A percentile compares a stretch with the other conserved stretches of the same genome.
Evolutionary conservation across 2,888 invertebrate species (phyloP).

Genomic region (Pharmacophagus antenor): DNA sequence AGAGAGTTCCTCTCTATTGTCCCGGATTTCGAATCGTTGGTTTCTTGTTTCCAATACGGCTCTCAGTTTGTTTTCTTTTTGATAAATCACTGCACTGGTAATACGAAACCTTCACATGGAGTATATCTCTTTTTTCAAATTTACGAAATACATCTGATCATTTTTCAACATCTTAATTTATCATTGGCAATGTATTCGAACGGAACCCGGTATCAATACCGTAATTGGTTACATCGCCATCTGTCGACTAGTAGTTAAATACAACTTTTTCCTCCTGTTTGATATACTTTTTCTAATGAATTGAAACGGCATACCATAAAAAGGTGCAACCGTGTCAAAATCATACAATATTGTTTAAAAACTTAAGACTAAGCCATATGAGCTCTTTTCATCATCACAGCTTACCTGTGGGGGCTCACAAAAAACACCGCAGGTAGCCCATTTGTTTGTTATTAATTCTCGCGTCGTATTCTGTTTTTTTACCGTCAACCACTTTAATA

Average conservation of each 20-base stretch:
- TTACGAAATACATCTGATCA: conserved; percentile 34
- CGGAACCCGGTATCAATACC: conserved; percentile 13
- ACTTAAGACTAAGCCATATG: conserved; percentile 73
- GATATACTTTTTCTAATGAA: conserved; percentile 63
- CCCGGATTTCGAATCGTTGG: conserved; percentile 67
- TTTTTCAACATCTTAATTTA: conserved; percentile 31
- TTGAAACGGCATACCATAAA: conserved; percentile 62
- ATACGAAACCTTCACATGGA: conserved; percentile 50
- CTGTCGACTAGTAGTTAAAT: conserved; percentile 62
- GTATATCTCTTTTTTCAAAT: conserved; percentile 36
- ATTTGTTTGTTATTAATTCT: conserved; percentile 82
- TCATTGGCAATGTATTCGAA: conserved; percentile 18
- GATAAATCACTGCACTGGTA: conserved; percentile 59
- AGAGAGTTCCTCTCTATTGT: conserved; percentile 77
- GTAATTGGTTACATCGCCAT: conserved; percentile 51
- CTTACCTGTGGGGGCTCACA: conserved; percentile 75
- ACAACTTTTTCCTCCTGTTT: conserved; percentile 52
- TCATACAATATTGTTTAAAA: conserved; percentile 73
- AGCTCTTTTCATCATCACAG: conserved; percentile 73
- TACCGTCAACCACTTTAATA: conserved; percentile 72
- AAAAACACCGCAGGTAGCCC: conserved; percentile 80
- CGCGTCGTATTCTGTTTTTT: conserved; percentile 74
- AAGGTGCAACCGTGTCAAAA: conserved; percentile 77
- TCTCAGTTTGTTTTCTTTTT: conserved; percentile 59
- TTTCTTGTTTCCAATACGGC: conserved; percentile 76